A percentile compares a stretch with the other conserved stretches of the same genome.
Evolutionary conservation across 2,888 invertebrate species (phyloP).

Genomic region (Brachypterus glaber): DNA sequence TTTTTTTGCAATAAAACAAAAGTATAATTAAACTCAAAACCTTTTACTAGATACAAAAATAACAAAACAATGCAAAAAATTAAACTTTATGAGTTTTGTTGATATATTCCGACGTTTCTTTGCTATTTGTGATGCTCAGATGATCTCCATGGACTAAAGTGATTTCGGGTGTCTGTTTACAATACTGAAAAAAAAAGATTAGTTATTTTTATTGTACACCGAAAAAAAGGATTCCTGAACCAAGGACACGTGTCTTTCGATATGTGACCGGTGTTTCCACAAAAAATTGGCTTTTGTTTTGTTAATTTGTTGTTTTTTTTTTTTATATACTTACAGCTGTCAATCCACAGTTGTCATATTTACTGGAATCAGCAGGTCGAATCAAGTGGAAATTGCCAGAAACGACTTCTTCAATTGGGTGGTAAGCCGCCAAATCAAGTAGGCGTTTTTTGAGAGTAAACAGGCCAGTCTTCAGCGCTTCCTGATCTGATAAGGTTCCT

Average conservation of each 20-base stretch:
- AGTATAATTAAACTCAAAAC: too few relatives aligned
- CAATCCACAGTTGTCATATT: constrained; percentile 36
- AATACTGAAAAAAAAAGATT: constrained; percentile 42
- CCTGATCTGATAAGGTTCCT: constrained; percentile 22
- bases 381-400: constrained; percentile 32
- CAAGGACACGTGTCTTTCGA: too few relatives aligned
- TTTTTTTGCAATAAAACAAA: too few relatives aligned
- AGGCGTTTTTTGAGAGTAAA: constrained; percentile 27
- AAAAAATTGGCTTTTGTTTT: too few relatives aligned
- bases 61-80: too few relatives aligned
- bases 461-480: constrained; percentile 25
- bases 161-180: constrained; percentile 50
- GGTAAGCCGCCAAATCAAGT: constrained; percentile 24
- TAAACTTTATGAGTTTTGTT: constrained; percentile 36
- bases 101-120: constrained; percentile 53
- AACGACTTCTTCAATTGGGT: constrained; percentile 27
- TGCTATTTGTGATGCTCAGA: constrained; percentile 56
- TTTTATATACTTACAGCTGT: constrained; percentile 27
- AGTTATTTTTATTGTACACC: too few relatives aligned
- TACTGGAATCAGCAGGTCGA: constrained; percentile 33
- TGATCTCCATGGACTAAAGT: constrained; percentile 58
- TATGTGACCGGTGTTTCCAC: too few relatives aligned
- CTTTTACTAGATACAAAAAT: too few relatives aligned
- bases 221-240: too few relatives aligned
- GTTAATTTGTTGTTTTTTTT: too few relatives aligned